These are phyloP conservation scores for Apotomis turbidana DNA, from an alignment of 2,888 invertebrate genomes.

Conservation along the genomic window DNA sequence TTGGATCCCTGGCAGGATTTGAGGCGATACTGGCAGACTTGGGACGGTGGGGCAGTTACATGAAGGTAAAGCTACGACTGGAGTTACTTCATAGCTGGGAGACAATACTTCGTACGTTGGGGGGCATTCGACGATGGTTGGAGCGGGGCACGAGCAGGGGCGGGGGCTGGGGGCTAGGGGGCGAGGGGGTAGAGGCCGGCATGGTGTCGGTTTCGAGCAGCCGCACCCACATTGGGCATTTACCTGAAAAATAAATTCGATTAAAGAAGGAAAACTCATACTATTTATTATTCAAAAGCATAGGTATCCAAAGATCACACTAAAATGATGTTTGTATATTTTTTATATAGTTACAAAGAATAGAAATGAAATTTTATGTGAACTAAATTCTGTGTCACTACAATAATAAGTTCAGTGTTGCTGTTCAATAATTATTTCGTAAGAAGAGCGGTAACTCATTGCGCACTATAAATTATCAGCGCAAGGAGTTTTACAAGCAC, in stretches of 20 bases:
- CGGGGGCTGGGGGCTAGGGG: not conserved
- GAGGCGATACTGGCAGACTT: conserved; percentile 15
- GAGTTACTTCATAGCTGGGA: not conserved
- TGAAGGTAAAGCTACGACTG: not conserved
- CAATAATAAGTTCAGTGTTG: too few species aligned
- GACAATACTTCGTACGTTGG: not conserved
- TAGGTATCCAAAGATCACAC: too few species aligned
- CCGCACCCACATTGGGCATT: conserved; percentile 6
- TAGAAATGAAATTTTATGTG: too few species aligned
- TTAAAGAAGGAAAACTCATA: not conserved
- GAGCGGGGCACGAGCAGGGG: not conserved
- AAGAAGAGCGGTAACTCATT: too few species aligned
- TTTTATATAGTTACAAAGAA: too few species aligned
- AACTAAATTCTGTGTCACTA: too few species aligned
- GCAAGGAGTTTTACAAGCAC: too few species aligned
- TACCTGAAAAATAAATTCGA: conserved; percentile 11
- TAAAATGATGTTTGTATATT: too few species aligned
- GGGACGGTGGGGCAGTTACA: conserved; percentile 27
- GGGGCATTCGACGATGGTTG: conserved; percentile 3
- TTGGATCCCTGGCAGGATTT: conserved; percentile 1
- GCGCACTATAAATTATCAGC: too few species aligned
- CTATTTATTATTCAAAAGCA: too few species aligned
- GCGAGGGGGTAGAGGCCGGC: not conserved
- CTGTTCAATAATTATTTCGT: too few species aligned
- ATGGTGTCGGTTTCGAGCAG: not conserved